Evolutionary conservation across 2,113 vertebrate genomes (phyloP).

Genomic region (Sturnus vulgaris): DNA sequence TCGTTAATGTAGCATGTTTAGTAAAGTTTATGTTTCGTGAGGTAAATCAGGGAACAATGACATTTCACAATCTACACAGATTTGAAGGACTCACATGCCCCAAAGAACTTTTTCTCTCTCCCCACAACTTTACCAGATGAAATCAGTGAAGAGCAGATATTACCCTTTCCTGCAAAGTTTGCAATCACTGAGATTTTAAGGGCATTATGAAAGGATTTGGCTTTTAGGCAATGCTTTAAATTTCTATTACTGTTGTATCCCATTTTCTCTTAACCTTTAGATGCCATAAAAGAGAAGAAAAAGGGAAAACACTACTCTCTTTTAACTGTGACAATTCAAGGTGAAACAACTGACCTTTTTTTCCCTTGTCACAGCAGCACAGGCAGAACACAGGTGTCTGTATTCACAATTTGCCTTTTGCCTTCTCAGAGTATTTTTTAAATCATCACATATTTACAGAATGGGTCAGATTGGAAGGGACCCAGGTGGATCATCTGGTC

Average conservation of each 20-base stretch:
- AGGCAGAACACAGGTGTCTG: neutral
- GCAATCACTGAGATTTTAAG: neutral
- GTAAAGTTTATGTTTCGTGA: conserved; percentile 36
- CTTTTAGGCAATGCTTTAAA: neutral
- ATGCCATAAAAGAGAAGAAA: neutral
- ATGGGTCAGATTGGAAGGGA: neutral
- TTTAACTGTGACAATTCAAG: neutral
- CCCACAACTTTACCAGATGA: neutral
- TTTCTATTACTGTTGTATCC: neutral
- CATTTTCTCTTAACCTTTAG: neutral
- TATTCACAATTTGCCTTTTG: neutral
- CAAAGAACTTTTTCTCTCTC: neutral
- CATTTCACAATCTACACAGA: conserved; percentile 17
- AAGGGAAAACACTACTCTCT: neutral
- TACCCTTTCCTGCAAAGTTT: neutral
- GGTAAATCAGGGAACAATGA: conserved; percentile 57
- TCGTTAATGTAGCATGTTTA: conserved; percentile 30
- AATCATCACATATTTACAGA: neutral
- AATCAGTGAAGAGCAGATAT: neutral
- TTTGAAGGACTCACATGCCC: neutral
- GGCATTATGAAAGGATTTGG: neutral
- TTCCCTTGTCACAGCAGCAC: neutral
- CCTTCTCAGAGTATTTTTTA: neutral
- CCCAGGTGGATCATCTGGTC: neutral
- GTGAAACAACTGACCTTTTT: neutral